Evolutionary conservation across 1,140 invertebrate genomes (phyloP), one percentile per base, ranked within the genome.

Genomic region (Conopomorpha cramerella): DNA sequence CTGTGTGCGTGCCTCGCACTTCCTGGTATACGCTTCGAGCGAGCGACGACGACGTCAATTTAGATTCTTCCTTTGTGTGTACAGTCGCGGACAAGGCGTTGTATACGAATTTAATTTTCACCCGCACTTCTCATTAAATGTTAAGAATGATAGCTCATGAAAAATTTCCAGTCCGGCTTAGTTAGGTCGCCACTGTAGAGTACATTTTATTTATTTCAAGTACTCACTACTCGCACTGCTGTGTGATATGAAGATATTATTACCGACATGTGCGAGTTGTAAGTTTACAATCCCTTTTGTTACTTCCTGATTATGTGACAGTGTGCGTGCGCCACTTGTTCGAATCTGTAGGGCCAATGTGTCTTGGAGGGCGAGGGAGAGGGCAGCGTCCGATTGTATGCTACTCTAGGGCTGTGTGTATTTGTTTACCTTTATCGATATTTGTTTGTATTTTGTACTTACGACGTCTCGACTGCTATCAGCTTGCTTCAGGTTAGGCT

Each of bases 301-400:
- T n/a, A 72, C 71, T 76, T 76, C 71, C 71, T 76, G 67, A 76
- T 71, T 45, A 48, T 54, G 41, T 34, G 46, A 34, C n/a, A 32
- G 71, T 76, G 70, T 72, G 65, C 19, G 71, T 72, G 56, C 62
- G 65, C 64, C 67, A 76, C 71, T 76, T 76, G 71, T 72, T 76
- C 61, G 66, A 71, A 71, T 71, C 65, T 53, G n/a, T 70, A 62
- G 71, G 71, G 71, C 67, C 58, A 67, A 64, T 66, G 61, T 70
- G 68, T 72, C 71, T 72, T 61, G 52, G 61, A 48, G 59, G 72
- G 71, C 62, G 66, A 68, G 61, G 61, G 58, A 72, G 67, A 63
- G 66, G n/a, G n/a, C 67, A 71, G 66, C 68, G 67, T 72, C 62
- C 67, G 33, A 34, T 34, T 34, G n/a, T n/a, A 13, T 11, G 3